phyloP scores from a whole-genome alignment of 1,140 invertebrate species.

The Dermatophagoides farinae region DNA sequence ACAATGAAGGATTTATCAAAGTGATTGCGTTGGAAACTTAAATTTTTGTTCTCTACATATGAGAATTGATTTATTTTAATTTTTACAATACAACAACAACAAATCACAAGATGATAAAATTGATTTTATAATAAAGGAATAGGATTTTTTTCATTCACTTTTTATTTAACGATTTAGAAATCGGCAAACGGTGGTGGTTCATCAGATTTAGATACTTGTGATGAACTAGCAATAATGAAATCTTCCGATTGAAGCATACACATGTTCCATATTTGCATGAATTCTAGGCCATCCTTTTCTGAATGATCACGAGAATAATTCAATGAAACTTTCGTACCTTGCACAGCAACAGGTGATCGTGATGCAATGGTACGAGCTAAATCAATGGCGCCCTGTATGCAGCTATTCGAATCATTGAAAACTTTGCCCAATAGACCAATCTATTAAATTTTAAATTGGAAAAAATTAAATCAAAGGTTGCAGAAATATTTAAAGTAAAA shows the following conservation, averaged over 20 bases:
- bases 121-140: neutral
- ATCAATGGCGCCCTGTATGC: conserved; percentile 45
- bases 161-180: conserved; percentile 15
- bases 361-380: conserved; percentile 54
- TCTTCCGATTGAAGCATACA: conserved; percentile 76
- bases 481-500: conserved; percentile 24
- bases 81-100: too few relatives aligned
- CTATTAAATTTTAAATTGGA: conserved; percentile 26
- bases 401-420: conserved; percentile 45
- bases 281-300: conserved; percentile 59
- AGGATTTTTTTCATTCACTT: neutral
- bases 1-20: conserved; percentile 28
- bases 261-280: conserved; percentile 54
- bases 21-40: conserved; percentile 4
- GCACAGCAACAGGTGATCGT: conserved; percentile 87
- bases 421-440: conserved; percentile 53
- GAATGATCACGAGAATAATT: conserved; percentile 70
- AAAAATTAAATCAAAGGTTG: conserved; percentile 3
- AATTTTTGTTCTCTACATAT: neutral
- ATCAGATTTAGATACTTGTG: conserved; percentile 41
- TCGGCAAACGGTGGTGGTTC: conserved; percentile 21
- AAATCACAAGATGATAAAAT: neutral
- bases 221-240: conserved; percentile 52
- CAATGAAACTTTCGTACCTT: conserved; percentile 60
- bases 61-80: neutral